Evolutionary conservation across 2,797 vertebrate genomes (phyloP).

Genomic region (Eospalax fontanierii): DNA sequence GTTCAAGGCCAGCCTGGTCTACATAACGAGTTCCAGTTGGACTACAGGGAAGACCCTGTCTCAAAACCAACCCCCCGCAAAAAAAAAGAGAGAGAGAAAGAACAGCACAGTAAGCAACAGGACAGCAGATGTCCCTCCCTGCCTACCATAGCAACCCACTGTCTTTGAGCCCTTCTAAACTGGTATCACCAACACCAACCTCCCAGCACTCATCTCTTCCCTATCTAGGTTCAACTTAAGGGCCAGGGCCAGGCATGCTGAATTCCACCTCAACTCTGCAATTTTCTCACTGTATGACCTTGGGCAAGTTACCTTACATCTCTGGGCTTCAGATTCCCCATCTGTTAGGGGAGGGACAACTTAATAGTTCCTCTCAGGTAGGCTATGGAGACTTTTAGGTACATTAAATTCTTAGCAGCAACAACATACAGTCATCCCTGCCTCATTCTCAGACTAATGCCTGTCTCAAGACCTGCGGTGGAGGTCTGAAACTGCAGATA

Average conservation of each 20-base stretch:
- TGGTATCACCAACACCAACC: fast-evolving
- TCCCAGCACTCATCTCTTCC: neutral
- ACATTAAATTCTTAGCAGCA: neutral
- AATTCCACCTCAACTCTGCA: neutral
- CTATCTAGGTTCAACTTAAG: neutral
- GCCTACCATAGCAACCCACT: neutral
- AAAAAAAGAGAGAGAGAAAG: no score
- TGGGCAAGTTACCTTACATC: neutral
- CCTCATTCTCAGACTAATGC: neutral
- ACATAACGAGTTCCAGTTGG: no score
- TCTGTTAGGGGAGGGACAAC: neutral
- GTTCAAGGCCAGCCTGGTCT: no score
- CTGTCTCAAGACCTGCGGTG: no score
- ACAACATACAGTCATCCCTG: neutral
- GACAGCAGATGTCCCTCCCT: neutral
- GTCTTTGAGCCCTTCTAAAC: neutral
- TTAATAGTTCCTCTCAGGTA: neutral
- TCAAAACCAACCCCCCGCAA: no score
- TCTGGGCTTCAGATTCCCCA: neutral
- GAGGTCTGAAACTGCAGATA: no score
- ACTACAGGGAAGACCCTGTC: no score
- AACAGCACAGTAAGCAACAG: no score
- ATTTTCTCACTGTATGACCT: neutral
- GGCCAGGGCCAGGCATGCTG: neutral
- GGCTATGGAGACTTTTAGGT: neutral